Percentiles rank a stretch among this genome's conserved stretches.
These are phyloP conservation scores for Nothoprocta perdicaria DNA, from an alignment of 2,113 vertebrate species.

Conservation along the genomic window DNA sequence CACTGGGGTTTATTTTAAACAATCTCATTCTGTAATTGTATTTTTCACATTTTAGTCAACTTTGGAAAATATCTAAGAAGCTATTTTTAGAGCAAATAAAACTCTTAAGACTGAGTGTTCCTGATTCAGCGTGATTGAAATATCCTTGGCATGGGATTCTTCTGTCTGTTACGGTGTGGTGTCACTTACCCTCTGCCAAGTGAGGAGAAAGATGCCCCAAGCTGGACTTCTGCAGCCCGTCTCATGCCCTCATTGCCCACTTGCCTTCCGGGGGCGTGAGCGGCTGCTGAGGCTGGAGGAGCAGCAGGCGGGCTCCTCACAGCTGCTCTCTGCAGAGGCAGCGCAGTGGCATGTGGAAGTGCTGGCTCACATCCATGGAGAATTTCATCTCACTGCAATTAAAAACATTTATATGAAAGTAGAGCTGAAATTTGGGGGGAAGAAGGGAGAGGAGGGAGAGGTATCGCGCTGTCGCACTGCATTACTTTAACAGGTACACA, in stretches of 20 bases:
- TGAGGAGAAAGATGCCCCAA: neutral
- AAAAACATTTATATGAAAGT: neutral
- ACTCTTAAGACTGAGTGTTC: conserved; percentile 55
- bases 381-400: neutral
- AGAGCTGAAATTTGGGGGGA: neutral
- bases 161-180: neutral
- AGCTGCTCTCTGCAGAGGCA: neutral
- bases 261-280: neutral
- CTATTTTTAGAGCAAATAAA: conserved; percentile 68
- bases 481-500: conserved; percentile 32
- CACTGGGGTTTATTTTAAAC: conserved; percentile 60
- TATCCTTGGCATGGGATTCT: neutral
- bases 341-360: neutral
- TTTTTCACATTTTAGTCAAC: conserved; percentile 49
- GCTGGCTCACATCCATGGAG: neutral
- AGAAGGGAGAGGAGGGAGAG: neutral
- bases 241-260: neutral
- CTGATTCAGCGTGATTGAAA: neutral
- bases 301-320: neutral
- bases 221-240: neutral
- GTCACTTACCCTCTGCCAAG: neutral
- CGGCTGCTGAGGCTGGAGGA: neutral
- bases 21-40: conserved; percentile 32
- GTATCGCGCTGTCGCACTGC: neutral
- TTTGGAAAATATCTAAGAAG: conserved; percentile 57